Conservation (phyloP, 2,888 invertebrate species). For the Dasysyrphus albostriatus region DNA sequence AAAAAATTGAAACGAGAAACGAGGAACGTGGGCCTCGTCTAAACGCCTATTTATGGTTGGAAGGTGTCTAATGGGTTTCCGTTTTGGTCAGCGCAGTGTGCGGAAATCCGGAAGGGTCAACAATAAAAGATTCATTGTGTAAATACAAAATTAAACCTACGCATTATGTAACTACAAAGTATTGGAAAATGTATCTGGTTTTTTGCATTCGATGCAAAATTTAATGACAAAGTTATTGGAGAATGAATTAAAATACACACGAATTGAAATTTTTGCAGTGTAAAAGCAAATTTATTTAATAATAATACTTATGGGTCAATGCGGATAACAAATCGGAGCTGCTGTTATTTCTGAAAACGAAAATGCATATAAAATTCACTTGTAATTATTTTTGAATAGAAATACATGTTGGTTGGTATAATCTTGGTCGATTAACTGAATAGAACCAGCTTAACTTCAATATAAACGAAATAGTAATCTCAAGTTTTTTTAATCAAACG, state of each 20-base stretch:
- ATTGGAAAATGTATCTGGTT: neutral
- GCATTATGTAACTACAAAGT: neutral
- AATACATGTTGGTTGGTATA: no score
- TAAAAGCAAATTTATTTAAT: neutral
- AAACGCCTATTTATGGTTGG: slow-evolving; percentile 67
- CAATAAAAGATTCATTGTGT: slow-evolving; percentile 51
- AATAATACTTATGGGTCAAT: neutral
- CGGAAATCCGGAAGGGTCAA: slow-evolving; percentile 69
- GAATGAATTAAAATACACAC: neutral
- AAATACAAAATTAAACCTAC: slow-evolving; percentile 11
- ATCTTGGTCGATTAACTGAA: no score
- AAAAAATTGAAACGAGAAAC: slow-evolving; percentile 6
- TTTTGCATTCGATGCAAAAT: neutral
- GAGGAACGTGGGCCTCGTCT: slow-evolving; percentile 52
- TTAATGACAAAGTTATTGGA: neutral
- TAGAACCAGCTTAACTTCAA: no score
- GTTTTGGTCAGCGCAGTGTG: slow-evolving; percentile 60
- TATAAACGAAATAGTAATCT: no score
- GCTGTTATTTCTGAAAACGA: no score
- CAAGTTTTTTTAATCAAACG: no score
- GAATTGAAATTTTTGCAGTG: no score
- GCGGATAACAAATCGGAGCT: neutral
- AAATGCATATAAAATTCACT: no score
- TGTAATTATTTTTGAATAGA: no score
- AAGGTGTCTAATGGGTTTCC: slow-evolving; percentile 72